A percentile compares a stretch with the other conserved stretches of the same genome.
Conservation (phyloP, 2,888 invertebrate species). For the Schizotus pectinicornis region DNA sequence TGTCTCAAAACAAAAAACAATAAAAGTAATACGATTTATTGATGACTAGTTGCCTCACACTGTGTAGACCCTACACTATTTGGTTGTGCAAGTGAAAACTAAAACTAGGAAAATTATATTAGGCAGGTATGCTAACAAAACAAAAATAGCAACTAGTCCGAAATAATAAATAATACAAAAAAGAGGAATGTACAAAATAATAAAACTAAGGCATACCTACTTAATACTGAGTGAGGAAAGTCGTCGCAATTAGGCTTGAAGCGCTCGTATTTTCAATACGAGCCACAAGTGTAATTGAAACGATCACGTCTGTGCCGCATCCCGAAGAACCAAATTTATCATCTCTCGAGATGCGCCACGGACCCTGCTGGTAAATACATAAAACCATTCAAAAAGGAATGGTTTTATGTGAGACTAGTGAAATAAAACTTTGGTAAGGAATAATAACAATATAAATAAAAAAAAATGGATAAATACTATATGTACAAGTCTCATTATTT, state of each 20-base stretch:
- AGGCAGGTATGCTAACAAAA: conserved; percentile 42
- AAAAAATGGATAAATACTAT: conserved; percentile 48
- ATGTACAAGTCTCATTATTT: conserved; percentile 38
- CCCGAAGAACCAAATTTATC: too few species aligned
- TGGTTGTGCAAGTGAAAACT: conserved; percentile 50
- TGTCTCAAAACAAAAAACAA: conserved; percentile 43
- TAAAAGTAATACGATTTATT: conserved; percentile 50
- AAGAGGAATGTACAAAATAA: conserved; percentile 21
- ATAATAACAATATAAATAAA: conserved; percentile 43
- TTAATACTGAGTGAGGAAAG: conserved; percentile 44
- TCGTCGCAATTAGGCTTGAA: conserved; percentile 33
- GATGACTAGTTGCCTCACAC: conserved; percentile 61
- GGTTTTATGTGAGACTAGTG: conserved; percentile 50
- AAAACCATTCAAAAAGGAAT: conserved; percentile 29
- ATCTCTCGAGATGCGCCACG: conserved; percentile 16
- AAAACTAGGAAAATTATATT: conserved; percentile 41
- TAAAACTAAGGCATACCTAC: conserved; percentile 52
- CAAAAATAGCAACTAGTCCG: conserved; percentile 39
- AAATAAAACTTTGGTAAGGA: conserved; percentile 45
- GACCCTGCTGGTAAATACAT: conserved; percentile 18
- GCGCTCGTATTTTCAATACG: conserved; percentile 38
- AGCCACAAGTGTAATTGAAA: conserved; percentile 27
- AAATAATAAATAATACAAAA: conserved; percentile 29
- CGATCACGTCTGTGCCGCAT: conserved; percentile 19
- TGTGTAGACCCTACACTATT: conserved; percentile 54